These are phyloP conservation scores for Lasius platythorax DNA, from an alignment of 2,888 invertebrate genomes.

Conservation along the genomic window DNA sequence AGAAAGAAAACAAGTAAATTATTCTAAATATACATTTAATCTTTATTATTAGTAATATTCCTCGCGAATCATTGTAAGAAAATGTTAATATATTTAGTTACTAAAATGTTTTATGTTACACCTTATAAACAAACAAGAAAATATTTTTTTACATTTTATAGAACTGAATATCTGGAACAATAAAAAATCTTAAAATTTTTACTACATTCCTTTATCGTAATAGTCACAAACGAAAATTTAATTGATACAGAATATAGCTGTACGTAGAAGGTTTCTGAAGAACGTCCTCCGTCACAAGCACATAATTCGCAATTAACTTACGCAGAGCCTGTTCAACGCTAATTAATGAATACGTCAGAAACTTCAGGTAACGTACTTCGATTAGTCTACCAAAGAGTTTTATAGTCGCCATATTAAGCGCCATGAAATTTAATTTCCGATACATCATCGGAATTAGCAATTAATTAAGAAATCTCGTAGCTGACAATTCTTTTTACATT, in stretches of 20 bases:
- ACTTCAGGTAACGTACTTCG: constrained; percentile 62
- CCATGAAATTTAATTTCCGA: constrained; percentile 65
- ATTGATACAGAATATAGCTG: constrained; percentile 55
- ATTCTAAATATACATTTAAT: background rate
- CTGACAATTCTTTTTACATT: background rate
- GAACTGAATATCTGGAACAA: background rate
- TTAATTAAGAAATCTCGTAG: constrained; percentile 46
- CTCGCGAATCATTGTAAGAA: background rate
- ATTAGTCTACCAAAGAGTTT: constrained; percentile 66
- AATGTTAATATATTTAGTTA: background rate
- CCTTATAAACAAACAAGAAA: background rate
- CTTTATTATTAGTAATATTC: background rate
- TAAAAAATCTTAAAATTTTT: background rate
- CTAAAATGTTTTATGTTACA: background rate
- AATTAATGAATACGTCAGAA: constrained; percentile 70
- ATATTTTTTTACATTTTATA: background rate
- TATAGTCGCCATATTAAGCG: constrained; percentile 60
- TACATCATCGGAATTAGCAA: constrained; percentile 44
- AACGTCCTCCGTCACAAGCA: constrained; percentile 45
- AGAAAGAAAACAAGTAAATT: background rate
- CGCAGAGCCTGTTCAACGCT: constrained; percentile 63
- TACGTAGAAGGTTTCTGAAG: constrained; percentile 64
- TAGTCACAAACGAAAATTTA: constrained; percentile 68
- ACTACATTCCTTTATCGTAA: constrained; percentile 42
- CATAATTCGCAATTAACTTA: constrained; percentile 74